A percentile compares a stretch with the other conserved stretches of the same genome.
Evolutionary conservation across 2,888 invertebrate species (phyloP).

Genomic region (Coelopa pilipes): DNA sequence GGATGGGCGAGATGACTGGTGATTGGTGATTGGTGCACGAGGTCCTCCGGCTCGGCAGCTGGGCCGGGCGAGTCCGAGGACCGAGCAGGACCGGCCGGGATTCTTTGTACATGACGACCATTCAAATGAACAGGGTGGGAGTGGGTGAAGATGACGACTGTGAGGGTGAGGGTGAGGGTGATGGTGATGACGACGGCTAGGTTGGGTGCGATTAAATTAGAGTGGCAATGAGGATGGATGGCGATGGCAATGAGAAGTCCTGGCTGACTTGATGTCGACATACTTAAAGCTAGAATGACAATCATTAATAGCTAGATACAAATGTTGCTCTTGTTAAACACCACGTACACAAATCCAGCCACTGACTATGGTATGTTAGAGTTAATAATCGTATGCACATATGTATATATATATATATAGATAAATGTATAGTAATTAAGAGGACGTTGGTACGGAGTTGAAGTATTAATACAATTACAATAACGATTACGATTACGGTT

Average conservation of each 20-base stretch:
- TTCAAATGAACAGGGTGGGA: neutral
- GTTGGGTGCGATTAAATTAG: neutral
- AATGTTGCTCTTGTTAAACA: slow-evolving; percentile 28
- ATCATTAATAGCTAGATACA: slow-evolving; percentile 19
- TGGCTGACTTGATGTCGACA: slow-evolving; percentile 8
- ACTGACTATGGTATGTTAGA: slow-evolving; percentile 18
- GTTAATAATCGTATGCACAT: slow-evolving; percentile 17
- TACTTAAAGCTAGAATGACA: slow-evolving; percentile 36
- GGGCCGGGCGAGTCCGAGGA: neutral
- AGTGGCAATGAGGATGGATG: slow-evolving; percentile 11
- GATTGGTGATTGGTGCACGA: neutral
- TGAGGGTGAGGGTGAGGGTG: slow-evolving; percentile 12
- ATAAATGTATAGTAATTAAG: slow-evolving; percentile 11
- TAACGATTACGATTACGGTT: too few relatives aligned
- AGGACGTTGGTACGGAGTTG: slow-evolving; percentile 9
- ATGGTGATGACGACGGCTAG: neutral
- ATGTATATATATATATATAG: slow-evolving; percentile 1
- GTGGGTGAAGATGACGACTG: slow-evolving; percentile 16
- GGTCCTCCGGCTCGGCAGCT: neutral
- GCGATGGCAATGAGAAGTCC: neutral
- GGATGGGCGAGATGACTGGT: too few relatives aligned
- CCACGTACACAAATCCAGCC: slow-evolving; percentile 33
- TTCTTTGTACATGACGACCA: neutral
- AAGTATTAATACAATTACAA: slow-evolving; percentile 7
- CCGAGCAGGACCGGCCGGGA: neutral